These are phyloP conservation scores for Diaphora mendica DNA, from an alignment of 2,888 invertebrate genomes.

Conservation along the genomic window DNA sequence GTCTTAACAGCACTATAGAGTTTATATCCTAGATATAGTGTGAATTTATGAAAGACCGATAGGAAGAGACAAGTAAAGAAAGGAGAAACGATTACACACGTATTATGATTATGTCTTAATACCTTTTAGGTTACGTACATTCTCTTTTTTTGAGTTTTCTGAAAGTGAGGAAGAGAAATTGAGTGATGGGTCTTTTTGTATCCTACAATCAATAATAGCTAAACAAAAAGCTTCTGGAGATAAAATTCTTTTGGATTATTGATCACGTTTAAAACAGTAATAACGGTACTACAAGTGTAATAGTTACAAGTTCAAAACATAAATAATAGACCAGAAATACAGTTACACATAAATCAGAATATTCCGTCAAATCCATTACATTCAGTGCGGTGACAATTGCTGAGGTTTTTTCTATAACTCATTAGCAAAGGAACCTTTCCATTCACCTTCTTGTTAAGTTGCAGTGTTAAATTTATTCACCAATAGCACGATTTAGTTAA, in stretches of 20 bases:
- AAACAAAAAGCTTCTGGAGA: not conserved
- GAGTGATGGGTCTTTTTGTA: not conserved
- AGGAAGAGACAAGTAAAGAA: not conserved
- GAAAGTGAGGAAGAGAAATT: too few species aligned
- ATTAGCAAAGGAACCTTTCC: not conserved
- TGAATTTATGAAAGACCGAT: not conserved
- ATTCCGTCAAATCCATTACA: not conserved
- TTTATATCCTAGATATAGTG: not conserved
- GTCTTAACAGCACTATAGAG: not conserved
- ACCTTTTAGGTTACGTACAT: too few species aligned
- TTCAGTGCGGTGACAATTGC: not conserved
- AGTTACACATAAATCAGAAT: not conserved
- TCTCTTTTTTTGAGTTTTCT: too few species aligned
- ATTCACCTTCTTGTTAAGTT: not conserved
- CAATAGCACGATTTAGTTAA: not conserved
- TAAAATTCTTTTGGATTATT: not conserved
- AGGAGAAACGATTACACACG: not conserved
- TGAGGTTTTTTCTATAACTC: not conserved
- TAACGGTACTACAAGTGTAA: not conserved
- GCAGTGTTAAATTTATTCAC: not conserved
- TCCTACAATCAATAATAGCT: not conserved
- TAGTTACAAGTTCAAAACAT: too few species aligned
- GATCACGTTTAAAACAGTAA: not conserved
- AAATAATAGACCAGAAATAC: not conserved
- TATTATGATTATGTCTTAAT: not conserved